phyloP scores from a whole-genome alignment of 2,113 vertebrate species.

The Spea bombifrons region DNA sequence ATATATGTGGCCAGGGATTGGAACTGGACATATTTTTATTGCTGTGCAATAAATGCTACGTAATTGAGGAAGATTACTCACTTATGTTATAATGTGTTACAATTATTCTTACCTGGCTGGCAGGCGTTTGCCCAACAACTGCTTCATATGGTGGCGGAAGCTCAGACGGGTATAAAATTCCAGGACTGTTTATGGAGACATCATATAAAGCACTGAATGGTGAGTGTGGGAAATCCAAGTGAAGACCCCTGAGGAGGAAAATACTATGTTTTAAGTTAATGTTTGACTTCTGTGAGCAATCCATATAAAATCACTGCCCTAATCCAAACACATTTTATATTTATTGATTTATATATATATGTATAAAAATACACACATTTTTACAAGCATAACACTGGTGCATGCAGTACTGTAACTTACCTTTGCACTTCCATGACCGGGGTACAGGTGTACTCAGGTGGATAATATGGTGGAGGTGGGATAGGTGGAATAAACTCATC shows the following conservation, averaged over 20 bases:
- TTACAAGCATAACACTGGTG: too few relatives aligned
- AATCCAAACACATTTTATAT: too few relatives aligned
- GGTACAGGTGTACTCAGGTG: conserved; percentile 91
- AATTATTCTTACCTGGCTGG: conserved; percentile 77
- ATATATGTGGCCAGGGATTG: too few relatives aligned
- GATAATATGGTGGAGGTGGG: conserved; percentile 94
- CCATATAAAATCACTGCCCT: too few relatives aligned
- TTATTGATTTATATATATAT: too few relatives aligned
- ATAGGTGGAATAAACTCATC: conserved; percentile 96
- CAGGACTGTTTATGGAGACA: conserved; percentile 88
- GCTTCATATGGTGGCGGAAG: conserved; percentile 93
- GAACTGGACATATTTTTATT: too few relatives aligned
- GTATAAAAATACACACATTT: too few relatives aligned
- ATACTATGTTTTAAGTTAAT: not conserved
- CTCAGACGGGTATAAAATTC: conserved; percentile 85
- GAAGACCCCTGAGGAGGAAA: conserved; percentile 74
- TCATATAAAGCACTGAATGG: conserved; percentile 86
- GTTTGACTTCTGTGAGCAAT: too few relatives aligned
- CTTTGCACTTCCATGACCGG: conserved; percentile 83
- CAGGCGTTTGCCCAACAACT: conserved; percentile 77
- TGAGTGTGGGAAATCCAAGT: conserved; percentile 84
- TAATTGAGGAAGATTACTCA: too few relatives aligned
- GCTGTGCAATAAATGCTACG: too few relatives aligned
- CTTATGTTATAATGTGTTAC: too few relatives aligned
- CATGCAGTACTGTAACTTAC: conserved; percentile 47